Base-by-base conservation (phyloP, 2,797 vertebrate genomes). In the Synanceia verrucosa region DNA sequence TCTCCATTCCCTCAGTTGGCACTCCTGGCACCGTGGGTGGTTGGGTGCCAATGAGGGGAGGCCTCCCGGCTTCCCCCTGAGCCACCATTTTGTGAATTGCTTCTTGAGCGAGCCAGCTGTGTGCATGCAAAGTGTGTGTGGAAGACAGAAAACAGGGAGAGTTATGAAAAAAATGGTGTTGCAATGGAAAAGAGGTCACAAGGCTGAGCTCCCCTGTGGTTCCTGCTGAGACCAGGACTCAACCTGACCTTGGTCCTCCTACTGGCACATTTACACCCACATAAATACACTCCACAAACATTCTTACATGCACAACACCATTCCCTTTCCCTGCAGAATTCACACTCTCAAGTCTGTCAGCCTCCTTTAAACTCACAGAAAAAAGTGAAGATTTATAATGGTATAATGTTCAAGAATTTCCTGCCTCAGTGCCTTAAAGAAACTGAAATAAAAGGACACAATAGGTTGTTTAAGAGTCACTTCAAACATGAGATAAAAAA, bases 11-110 rank as follows among this genome's bases (percentile, higher is more conserved):
- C 70, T 82, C 71, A 75, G 73, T 70, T 89, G 83, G 86, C 87
- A 86, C 76, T 77, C 80, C 65, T 78, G 86, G 79, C 83, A 80
- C 78, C 2, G 53, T 77, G 77, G 77, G 76, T 84, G 86, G 86
- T 64, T 65, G 70, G 59, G 69, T 88, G 85, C 83, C 86, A 83
- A 69, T 66, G 59, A 70, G 58, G 69, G 55, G 56, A 85, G 85
- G 88, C 81, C 83, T 83, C 70, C 79, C 65, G 75, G 68, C 72
- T 79, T 60, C 51, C 23, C 26, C 55, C 18, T 10, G 44, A 82
- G 80, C 71, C 73, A 65, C 74, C 83, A 79, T 87, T 86, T 88
- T 78, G 70, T 61, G 78, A 63, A 60, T 47, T 24, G 31, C 50
- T 76, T 62, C 50, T 56, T 1, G 4, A 68, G 31, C 5, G 47